Evolutionary conservation across 1,140 invertebrate species (phyloP).

Genomic region (Scaptomyza montana): DNA sequence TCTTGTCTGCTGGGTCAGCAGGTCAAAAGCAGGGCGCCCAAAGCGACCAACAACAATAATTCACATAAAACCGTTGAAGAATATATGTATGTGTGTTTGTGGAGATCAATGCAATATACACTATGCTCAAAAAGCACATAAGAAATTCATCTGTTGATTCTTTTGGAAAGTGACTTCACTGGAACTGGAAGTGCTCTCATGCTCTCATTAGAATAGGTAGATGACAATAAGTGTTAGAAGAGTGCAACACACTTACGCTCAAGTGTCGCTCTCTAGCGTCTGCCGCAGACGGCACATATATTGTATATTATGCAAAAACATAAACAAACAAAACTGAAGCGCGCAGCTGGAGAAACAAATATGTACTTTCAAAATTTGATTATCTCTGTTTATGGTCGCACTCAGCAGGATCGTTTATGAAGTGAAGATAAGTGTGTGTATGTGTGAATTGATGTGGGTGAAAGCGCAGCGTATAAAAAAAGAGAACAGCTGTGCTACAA

Average conservation of each 20-base stretch:
- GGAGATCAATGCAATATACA: slow-evolving; percentile 18
- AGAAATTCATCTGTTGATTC: slow-evolving; percentile 13
- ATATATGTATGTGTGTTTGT: slow-evolving; percentile 10
- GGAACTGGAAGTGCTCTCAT: slow-evolving; percentile 7
- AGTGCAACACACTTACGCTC: slow-evolving; percentile 21
- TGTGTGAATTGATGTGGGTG: slow-evolving; percentile 46
- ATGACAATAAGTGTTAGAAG: not conserved
- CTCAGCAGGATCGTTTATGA: slow-evolving; percentile 28
- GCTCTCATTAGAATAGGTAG: not conserved
- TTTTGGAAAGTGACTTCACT: slow-evolving; percentile 21
- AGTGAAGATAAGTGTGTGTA: slow-evolving; percentile 16
- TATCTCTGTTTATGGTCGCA: slow-evolving; percentile 9
- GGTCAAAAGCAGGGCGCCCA: slow-evolving; percentile 45
- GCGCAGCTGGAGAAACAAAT: slow-evolving; percentile 17
- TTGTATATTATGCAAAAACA: slow-evolving; percentile 22
- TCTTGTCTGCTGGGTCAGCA: slow-evolving; percentile 48
- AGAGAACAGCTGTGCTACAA: not conserved
- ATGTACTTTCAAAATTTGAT: slow-evolving; percentile 6
- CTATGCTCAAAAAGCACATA: slow-evolving; percentile 14
- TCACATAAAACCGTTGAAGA: slow-evolving; percentile 13
- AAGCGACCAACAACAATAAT: slow-evolving; percentile 14
- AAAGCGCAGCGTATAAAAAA: slow-evolving; percentile 4
- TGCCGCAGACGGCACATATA: slow-evolving; percentile 6
- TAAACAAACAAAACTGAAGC: slow-evolving; percentile 23
- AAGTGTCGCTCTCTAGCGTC: slow-evolving; percentile 41